Conservation (phyloP, 2,797 vertebrate genomes). For the Xenentodon cancila region DNA sequence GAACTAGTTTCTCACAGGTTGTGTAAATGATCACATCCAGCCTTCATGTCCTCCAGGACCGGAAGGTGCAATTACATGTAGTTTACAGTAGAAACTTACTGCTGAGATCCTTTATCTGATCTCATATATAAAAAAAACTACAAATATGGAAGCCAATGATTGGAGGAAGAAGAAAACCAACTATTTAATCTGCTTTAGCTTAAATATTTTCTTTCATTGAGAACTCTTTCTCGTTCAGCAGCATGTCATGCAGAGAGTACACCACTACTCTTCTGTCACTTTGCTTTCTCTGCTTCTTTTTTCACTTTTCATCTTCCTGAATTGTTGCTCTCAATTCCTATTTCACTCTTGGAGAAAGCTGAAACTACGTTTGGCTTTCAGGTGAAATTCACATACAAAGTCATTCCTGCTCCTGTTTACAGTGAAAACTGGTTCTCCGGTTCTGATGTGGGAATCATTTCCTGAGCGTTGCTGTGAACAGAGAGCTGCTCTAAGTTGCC, state of each 20-base stretch:
- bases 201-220: background rate
- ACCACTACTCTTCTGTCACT: background rate
- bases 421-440: no score
- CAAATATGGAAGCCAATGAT: constrained; percentile 49
- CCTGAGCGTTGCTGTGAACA: no score
- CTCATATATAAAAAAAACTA: constrained; percentile 44
- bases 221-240: constrained; percentile 9
- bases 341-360: no score
- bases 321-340: no score
- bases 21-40: no score
- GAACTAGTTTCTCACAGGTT: constrained; percentile 35
- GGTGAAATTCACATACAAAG: no score
- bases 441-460: no score
- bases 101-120: constrained; percentile 35
- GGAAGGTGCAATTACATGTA: constrained; percentile 52
- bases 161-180: constrained; percentile 15
- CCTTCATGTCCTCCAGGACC: constrained; percentile 32
- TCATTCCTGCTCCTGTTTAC: no score
- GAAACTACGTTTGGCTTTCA: no score
- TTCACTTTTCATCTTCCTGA: background rate
- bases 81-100: constrained; percentile 51
- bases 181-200: no score
- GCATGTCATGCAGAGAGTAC: background rate
- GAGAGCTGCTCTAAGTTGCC: no score
- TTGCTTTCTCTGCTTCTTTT: background rate